phyloP scores from a whole-genome alignment of 1,140 invertebrate species.

The Bombyx mandarina region DNA sequence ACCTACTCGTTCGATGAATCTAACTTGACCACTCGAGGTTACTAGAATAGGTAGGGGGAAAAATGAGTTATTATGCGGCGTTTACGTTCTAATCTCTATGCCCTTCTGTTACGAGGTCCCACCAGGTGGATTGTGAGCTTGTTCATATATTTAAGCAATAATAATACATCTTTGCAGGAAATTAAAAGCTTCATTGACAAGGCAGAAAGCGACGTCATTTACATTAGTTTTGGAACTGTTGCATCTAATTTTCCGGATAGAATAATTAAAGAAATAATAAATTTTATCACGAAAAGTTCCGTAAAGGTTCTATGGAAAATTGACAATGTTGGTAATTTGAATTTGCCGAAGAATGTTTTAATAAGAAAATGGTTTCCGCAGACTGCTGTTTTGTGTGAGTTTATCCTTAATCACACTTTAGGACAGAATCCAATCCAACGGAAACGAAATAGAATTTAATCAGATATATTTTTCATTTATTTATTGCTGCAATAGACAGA shows the following conservation, averaged over 20 bases:
- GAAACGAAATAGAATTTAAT: no score
- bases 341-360: slow-evolving; percentile 3
- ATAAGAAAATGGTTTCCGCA: slow-evolving; percentile 13
- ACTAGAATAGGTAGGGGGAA: no score
- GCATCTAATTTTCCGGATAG: not conserved
- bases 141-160: slow-evolving; percentile 4
- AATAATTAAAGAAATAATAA: slow-evolving; percentile 27
- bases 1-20: no score
- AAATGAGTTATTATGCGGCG: no score
- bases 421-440: no score
- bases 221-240: slow-evolving; percentile 75
- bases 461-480: no score
- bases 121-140: no score
- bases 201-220: slow-evolving; percentile 73
- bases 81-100: no score
- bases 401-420: not conserved
- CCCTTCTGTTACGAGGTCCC: no score
- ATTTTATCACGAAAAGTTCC: slow-evolving; percentile 60
- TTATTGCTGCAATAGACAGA: no score
- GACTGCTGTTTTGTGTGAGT: slow-evolving; percentile 13
- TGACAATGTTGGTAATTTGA: slow-evolving; percentile 3
- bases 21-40: no score
- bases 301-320: slow-evolving; percentile 57
- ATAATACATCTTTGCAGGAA: slow-evolving; percentile 48
- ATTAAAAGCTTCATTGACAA: slow-evolving; percentile 72